These are phyloP conservation scores for Miniopterus natalensis DNA, from an alignment of 2,113 vertebrate genomes.

Conservation along the genomic window DNA sequence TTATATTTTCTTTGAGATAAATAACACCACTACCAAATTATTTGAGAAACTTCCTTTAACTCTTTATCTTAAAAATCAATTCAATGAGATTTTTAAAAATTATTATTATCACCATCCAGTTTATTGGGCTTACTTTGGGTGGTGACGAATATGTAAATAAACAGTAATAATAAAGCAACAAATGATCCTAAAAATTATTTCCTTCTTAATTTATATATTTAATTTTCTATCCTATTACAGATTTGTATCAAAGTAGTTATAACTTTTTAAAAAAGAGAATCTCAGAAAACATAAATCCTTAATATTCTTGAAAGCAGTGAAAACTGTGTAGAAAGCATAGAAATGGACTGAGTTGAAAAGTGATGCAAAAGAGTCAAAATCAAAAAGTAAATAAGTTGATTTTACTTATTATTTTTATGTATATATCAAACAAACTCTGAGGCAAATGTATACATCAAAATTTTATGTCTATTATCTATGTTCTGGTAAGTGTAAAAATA, in stretches of 20 bases:
- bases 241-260: background rate
- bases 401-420: background rate
- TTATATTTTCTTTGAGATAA: background rate
- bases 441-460: background rate
- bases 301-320: background rate
- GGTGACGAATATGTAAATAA: background rate
- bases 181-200: background rate
- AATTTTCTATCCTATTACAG: background rate
- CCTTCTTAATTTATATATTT: background rate
- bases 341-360: background rate
- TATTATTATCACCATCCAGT: background rate
- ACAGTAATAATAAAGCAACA: background rate
- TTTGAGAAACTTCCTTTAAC: background rate
- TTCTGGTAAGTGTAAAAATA: background rate
- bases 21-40: background rate
- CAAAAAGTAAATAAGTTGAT: background rate
- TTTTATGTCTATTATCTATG: background rate
- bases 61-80: background rate
- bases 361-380: background rate
- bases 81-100: background rate
- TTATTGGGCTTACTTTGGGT: background rate
- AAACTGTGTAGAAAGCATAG: background rate
- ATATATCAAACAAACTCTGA: background rate
- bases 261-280: background rate
- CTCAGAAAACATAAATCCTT: background rate